These are phyloP conservation scores for Chaenocephalus aceratus DNA, from an alignment of 2,113 vertebrate genomes.

Conservation along the genomic window DNA sequence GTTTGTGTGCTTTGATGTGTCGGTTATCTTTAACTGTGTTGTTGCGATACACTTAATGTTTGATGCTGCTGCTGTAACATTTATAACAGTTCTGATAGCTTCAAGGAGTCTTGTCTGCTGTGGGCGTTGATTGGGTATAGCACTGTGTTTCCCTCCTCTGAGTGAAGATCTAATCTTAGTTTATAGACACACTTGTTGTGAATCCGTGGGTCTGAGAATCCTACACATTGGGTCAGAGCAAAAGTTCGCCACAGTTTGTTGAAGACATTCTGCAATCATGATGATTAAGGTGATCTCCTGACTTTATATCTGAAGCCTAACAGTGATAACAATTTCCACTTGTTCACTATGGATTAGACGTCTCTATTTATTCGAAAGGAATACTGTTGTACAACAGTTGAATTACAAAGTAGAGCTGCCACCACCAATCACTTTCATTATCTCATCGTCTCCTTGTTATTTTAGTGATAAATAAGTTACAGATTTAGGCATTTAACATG, in stretches of 20 bases:
- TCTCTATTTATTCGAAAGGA: too few relatives aligned
- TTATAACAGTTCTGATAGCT: constrained; percentile 37
- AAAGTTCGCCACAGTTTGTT: constrained; percentile 9
- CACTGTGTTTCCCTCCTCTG: constrained; percentile 53
- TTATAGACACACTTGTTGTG: constrained; percentile 11
- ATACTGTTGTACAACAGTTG: too few relatives aligned
- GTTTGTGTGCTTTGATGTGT: constrained; percentile 38
- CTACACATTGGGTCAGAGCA: neutral
- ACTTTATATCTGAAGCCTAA: neutral
- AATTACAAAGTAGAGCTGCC: too few relatives aligned
- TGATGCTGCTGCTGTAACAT: constrained; percentile 46
- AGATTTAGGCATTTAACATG: too few relatives aligned
- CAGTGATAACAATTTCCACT: too few relatives aligned
- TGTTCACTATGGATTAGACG: too few relatives aligned
- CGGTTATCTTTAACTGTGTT: constrained; percentile 57
- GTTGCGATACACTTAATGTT: constrained; percentile 59
- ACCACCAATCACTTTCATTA: too few relatives aligned
- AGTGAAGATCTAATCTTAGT: constrained; percentile 41
- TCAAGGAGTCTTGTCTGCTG: constrained; percentile 26
- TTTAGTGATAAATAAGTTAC: too few relatives aligned
- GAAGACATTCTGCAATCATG: neutral
- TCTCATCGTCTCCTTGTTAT: too few relatives aligned
- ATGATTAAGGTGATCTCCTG: neutral
- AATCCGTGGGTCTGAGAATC: constrained; percentile 10
- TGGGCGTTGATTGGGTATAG: constrained; percentile 46